phyloP scores from a whole-genome alignment of 2,888 invertebrate species.

The Phaonia tiefii region DNA sequence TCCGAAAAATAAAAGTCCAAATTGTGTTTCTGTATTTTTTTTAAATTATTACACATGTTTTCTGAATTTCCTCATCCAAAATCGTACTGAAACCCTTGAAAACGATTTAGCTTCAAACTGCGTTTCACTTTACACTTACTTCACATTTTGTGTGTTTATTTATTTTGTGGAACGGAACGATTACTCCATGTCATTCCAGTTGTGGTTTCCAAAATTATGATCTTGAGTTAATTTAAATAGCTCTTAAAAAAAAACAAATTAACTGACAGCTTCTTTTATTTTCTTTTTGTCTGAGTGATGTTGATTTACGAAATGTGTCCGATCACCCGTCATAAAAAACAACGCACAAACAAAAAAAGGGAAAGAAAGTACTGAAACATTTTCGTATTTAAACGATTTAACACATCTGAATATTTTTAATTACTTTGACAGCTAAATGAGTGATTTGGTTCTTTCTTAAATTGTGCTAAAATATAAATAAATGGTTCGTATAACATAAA shows the following conservation, averaged over 20 bases:
- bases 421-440: slow-evolving; percentile 78
- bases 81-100: too few relatives aligned
- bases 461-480: slow-evolving; percentile 27
- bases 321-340: slow-evolving; percentile 10
- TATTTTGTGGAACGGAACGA: slow-evolving; percentile 27
- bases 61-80: too few relatives aligned
- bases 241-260: slow-evolving; percentile 58
- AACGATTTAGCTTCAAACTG: slow-evolving; percentile 10
- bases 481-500: slow-evolving; percentile 28
- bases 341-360: neutral
- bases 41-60: slow-evolving; percentile 58
- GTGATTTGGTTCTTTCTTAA: slow-evolving; percentile 47
- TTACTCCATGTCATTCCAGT: slow-evolving; percentile 18
- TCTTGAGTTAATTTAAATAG: slow-evolving; percentile 62
- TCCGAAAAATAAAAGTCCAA: slow-evolving; percentile 11
- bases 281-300: slow-evolving; percentile 42
- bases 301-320: slow-evolving; percentile 1
- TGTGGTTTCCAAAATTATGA: slow-evolving; percentile 15
- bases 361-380: slow-evolving; percentile 16
- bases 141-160: slow-evolving; percentile 24
- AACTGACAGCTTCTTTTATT: slow-evolving; percentile 53
- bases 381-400: slow-evolving; percentile 71
- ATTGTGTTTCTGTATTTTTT: neutral
- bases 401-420: slow-evolving; percentile 72
- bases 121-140: slow-evolving; percentile 49